Conservation (phyloP, 1,140 invertebrate species). For the Drosophila pallidifrons region DNA sequence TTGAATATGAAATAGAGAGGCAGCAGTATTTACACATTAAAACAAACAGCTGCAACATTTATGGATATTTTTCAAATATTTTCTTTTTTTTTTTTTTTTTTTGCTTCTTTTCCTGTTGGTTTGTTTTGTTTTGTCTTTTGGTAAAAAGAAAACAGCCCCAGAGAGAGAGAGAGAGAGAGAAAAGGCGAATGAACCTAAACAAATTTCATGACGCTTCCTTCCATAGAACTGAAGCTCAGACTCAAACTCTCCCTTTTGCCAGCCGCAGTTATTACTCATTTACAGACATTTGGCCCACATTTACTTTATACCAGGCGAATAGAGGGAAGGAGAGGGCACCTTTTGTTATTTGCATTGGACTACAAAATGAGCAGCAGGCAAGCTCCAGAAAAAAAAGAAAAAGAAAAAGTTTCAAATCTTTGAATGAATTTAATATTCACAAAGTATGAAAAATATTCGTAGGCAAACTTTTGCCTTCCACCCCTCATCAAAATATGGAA, state of each 20-base stretch:
- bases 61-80: constrained; percentile 10
- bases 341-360: constrained; percentile 74
- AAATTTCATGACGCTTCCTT: constrained; percentile 63
- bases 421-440: constrained; percentile 72
- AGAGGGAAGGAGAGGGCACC: constrained; percentile 7
- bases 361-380: constrained; percentile 59
- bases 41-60: constrained; percentile 45
- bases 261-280: constrained; percentile 78
- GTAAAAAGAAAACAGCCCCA: constrained; percentile 12
- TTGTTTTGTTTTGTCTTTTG: background rate
- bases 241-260: constrained; percentile 15
- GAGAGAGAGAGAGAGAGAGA: constrained; percentile 3
- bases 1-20: constrained; percentile 31
- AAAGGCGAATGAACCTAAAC: constrained; percentile 56
- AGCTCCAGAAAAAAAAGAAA: background rate
- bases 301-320: constrained; percentile 1
- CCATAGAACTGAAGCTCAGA: constrained; percentile 34
- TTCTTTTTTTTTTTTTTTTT: background rate
- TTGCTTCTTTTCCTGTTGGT: background rate
- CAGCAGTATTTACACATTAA: constrained; percentile 45
- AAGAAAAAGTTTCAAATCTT: constrained; percentile 72
- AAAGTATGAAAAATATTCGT: constrained; percentile 54
- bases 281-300: constrained; percentile 63
- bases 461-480: constrained; percentile 24
- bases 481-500: too few species aligned